phyloP scores from a whole-genome alignment of 2,888 invertebrate species.

The Dicyrtoma fusca region DNA sequence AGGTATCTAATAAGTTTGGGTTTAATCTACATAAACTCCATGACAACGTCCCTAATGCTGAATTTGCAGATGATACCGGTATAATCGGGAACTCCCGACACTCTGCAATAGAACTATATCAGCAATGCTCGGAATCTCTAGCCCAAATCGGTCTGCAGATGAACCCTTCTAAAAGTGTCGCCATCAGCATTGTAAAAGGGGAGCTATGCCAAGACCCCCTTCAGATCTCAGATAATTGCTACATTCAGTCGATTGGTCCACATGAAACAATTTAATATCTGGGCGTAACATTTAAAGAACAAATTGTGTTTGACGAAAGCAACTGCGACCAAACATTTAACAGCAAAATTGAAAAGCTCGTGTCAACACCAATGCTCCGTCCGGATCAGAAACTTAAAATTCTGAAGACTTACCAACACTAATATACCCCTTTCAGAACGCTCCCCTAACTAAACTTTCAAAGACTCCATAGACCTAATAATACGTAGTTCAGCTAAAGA shows the following conservation, averaged over 20 bases:
- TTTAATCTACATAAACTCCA: neutral
- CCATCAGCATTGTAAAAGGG: neutral
- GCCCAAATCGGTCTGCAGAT: neutral
- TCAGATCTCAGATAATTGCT: too few relatives aligned
- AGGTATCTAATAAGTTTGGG: neutral
- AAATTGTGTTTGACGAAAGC: neutral
- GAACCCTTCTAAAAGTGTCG: neutral
- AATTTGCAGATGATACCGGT: neutral
- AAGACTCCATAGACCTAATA: neutral
- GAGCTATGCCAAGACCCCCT: neutral
- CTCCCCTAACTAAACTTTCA: neutral
- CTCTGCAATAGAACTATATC: neutral
- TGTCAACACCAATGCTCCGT: neutral
- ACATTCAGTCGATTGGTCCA: too few relatives aligned
- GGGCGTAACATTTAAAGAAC: neutral
- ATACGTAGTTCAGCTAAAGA: neutral
- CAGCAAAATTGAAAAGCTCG: neutral
- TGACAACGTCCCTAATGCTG: neutral
- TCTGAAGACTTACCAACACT: slow-evolving; percentile 1
- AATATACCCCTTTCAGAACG: neutral
- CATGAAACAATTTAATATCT: neutral
- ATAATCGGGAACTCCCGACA: too few relatives aligned
- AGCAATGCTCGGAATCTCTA: too few relatives aligned
- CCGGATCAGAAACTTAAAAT: neutral
- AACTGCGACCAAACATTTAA: neutral